A percentile compares a stretch with the other conserved stretches of the same genome.
Evolutionary conservation across 2,888 invertebrate species (phyloP).

Genomic region (Brenthis hecate): DNA sequence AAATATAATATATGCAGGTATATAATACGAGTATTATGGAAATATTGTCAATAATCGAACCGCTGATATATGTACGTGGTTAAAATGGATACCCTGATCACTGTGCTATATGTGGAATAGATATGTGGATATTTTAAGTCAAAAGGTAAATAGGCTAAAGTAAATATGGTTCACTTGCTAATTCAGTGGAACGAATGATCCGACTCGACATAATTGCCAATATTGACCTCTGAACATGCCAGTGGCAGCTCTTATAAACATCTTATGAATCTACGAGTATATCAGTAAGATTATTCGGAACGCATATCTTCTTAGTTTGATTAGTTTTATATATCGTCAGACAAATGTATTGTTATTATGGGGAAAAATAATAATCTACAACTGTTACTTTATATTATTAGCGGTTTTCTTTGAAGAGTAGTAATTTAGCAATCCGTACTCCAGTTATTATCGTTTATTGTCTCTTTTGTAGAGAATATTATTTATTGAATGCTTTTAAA

Average conservation of each 20-base stretch:
- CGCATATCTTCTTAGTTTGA: conserved; percentile 15
- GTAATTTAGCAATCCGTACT: too few relatives aligned
- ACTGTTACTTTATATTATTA: not conserved
- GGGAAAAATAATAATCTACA: not conserved
- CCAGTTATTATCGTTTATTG: too few relatives aligned
- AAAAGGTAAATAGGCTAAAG: conserved; percentile 13
- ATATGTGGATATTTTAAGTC: not conserved
- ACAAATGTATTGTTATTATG: conserved; percentile 8
- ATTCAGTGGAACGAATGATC: conserved; percentile 27
- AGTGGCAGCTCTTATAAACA: conserved; percentile 18
- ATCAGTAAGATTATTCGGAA: conserved; percentile 24
- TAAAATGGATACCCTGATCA: too few relatives aligned
- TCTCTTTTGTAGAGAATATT: too few relatives aligned
- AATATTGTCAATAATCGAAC: too few relatives aligned
- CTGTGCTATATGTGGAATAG: too few relatives aligned
- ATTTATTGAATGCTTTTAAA: too few relatives aligned
- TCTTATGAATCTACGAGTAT: conserved; percentile 18
- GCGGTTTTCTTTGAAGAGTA: too few relatives aligned
- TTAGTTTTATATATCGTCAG: conserved; percentile 5
- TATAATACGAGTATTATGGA: too few relatives aligned
- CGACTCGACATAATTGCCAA: conserved; percentile 29
- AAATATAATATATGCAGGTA: too few relatives aligned
- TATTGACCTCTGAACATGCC: conserved; percentile 28
- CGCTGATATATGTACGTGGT: too few relatives aligned
- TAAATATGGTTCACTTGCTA: conserved; percentile 23